Conservation (phyloP, 1,140 invertebrate genomes). For the Cotesia vestalis region DNA sequence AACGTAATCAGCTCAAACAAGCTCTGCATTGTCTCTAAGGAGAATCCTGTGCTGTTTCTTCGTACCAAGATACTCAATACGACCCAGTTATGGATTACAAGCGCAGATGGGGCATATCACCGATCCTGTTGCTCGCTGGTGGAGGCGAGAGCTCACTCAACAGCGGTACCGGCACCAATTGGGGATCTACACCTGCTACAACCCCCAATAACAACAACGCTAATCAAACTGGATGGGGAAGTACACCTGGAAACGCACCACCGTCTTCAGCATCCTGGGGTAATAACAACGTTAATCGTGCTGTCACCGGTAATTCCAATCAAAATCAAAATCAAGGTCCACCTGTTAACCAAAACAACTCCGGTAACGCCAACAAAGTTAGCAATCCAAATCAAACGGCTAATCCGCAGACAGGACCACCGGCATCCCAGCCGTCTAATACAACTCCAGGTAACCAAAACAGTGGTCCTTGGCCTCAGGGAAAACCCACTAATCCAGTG, state of each 20-base stretch:
- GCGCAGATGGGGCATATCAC: slow-evolving; percentile 70
- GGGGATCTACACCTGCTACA: slow-evolving; percentile 76
- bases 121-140: slow-evolving; percentile 72
- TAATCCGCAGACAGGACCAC: slow-evolving; percentile 61
- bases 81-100: slow-evolving; percentile 54
- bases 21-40: slow-evolving; percentile 49
- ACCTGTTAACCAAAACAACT: slow-evolving; percentile 57
- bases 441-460: slow-evolving; percentile 58
- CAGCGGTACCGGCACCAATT: slow-evolving; percentile 73
- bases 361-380: slow-evolving; percentile 59
- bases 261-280: slow-evolving; percentile 58
- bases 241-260: slow-evolving; percentile 67
- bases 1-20: slow-evolving; percentile 53
- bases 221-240: slow-evolving; percentile 62
- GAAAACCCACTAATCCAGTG: slow-evolving; percentile 61
- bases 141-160: slow-evolving; percentile 83
- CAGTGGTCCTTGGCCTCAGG: slow-evolving; percentile 61
- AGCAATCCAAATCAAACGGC: slow-evolving; percentile 60
- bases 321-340: slow-evolving; percentile 61
- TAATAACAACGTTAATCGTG: slow-evolving; percentile 57
- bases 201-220: slow-evolving; percentile 71
- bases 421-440: slow-evolving; percentile 61
- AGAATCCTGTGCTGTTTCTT: not conserved
- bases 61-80: slow-evolving; percentile 15
- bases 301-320: slow-evolving; percentile 60